Percentiles rank a stretch among this genome's conserved stretches.
Evolutionary conservation across 2,888 invertebrate species (phyloP).

Genomic region (Phytoseiulus persimilis): DNA sequence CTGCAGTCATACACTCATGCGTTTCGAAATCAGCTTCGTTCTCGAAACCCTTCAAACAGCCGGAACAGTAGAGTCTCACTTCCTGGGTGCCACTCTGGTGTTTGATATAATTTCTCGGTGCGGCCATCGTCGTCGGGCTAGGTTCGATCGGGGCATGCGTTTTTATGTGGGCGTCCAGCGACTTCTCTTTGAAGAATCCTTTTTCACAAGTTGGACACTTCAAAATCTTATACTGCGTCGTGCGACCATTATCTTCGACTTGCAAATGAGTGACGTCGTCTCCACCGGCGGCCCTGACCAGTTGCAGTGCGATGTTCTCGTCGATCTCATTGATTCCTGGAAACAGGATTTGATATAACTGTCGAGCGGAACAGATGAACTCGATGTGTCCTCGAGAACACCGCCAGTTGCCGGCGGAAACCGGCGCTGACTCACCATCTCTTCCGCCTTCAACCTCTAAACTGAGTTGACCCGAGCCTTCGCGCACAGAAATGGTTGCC

Average conservation of each 20-base stretch:
- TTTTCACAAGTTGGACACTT: conserved; percentile 42
- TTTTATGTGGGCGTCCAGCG: conserved; percentile 19
- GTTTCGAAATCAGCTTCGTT: conserved; percentile 32
- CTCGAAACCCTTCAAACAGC: conserved; percentile 26
- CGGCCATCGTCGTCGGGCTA: background rate
- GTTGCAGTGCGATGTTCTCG: conserved; percentile 11
- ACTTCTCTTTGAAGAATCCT: conserved; percentile 32
- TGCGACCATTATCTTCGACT: conserved; percentile 22
- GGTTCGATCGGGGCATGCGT: background rate
- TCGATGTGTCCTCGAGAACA: too few species aligned
- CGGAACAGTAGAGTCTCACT: conserved; percentile 12
- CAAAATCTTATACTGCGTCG: conserved; percentile 35
- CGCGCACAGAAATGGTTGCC: conserved; percentile 15
- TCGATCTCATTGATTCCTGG: conserved; percentile 21
- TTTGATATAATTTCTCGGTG: background rate
- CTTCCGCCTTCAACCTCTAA: conserved; percentile 6
- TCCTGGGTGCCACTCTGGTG: background rate
- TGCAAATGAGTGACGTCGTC: conserved; percentile 29
- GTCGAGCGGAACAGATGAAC: too few species aligned
- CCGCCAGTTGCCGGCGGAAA: too few species aligned
- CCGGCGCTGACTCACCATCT: too few species aligned
- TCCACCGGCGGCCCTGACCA: background rate
- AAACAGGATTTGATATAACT: background rate
- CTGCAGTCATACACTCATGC: conserved; percentile 9
- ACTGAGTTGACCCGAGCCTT: background rate